Base-by-base conservation (phyloP, 1,140 invertebrate species). In the Goniozus legneri region DNA sequence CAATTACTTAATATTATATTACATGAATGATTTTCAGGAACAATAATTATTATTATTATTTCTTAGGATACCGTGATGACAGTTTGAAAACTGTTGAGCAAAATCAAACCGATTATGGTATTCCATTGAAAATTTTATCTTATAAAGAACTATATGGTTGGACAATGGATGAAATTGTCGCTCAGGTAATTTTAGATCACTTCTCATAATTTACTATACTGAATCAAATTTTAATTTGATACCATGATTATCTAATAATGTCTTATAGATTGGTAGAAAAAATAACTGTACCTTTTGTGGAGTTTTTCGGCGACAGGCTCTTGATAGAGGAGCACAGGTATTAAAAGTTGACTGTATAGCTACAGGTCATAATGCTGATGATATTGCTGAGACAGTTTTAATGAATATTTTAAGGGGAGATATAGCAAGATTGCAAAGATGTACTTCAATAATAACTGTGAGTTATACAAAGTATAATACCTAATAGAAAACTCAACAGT, bases 281-380 rank as follows among this genome's bases (percentile, higher is more conserved):
- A 99, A 97, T 76, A 99, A 99, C 76, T 99, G 97, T 65, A 98
- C 96, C 30, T 98, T 98, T 74, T 98, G 96, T 82, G 96, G 96
- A 22, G 95, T 98, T 13, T 98, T 98, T 69, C 77, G 96, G 46
- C 80, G 96, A 42, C 95, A 98, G 73, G 97, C 97, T 15, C 74
- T 99, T 22, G 97, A 99, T 65, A 80, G 95, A 62, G 96, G 95
- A 8, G 95, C 95, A 2, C 81, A 86, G 35, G 65, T 91, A 62
- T 77, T 98, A 36, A 83, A 82, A 27, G 97, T 95, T 1, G 83
- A 96, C 73, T 93, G 92, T 70, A 89, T 99, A 67, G 95, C 92
- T 7, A 99, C 97, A 36, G 94, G 96, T 14, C 97, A 99, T 70
- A 99, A 99, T 86, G 97, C 97, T 27, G 97, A 99, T 80, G 97